phyloP scores from a whole-genome alignment of 2,113 vertebrate genomes.

The Gnathonemus longibarbis region DNA sequence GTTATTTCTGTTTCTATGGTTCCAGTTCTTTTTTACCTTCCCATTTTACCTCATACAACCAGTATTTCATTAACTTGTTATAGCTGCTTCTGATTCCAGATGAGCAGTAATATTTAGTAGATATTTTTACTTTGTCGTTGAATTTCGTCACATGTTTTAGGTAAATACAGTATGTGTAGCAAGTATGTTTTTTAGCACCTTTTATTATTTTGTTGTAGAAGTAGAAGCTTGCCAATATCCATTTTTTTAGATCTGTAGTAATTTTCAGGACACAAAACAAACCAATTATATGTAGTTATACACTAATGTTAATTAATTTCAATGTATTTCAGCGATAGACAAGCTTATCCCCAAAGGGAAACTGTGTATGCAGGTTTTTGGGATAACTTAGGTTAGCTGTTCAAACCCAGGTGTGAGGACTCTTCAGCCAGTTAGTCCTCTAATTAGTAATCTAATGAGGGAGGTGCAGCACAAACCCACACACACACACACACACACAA shows the following conservation, averaged over 20 bases:
- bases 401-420: not conserved
- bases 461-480: not conserved
- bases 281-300: not conserved
- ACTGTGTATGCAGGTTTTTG: not conserved
- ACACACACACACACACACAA: not conserved
- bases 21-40: slow-evolving; percentile 52
- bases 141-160: not conserved
- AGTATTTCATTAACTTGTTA: slow-evolving; percentile 55
- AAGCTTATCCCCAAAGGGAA: not conserved
- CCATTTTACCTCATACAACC: slow-evolving; percentile 51
- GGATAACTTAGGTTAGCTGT: not conserved
- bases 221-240: not conserved
- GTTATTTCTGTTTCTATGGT: slow-evolving; percentile 41
- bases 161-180: not conserved
- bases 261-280: not conserved
- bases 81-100: not conserved
- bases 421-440: not conserved
- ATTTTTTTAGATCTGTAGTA: not conserved
- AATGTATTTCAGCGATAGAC: not conserved
- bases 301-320: not conserved
- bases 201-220: not conserved
- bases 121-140: slow-evolving; percentile 20
- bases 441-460: not conserved
- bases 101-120: slow-evolving; percentile 20
- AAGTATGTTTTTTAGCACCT: not conserved